phyloP scores from a whole-genome alignment of 2,113 vertebrate genomes.

The Mustelus asterias region DNA sequence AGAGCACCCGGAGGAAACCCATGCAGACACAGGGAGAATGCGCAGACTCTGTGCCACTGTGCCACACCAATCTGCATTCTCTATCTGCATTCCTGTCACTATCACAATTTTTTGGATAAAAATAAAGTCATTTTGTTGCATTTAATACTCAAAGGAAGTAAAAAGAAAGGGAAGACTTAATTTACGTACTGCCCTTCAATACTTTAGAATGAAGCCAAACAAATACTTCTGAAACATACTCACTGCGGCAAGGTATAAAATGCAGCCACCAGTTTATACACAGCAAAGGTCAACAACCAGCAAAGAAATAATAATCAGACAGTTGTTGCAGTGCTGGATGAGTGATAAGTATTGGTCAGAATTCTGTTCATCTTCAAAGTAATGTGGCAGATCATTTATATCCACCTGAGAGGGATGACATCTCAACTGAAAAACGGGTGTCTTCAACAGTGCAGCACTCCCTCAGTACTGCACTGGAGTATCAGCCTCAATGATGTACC shows the following conservation, averaged over 20 bases:
- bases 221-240: background rate
- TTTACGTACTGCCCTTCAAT: background rate
- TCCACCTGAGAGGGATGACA: background rate
- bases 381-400: background rate
- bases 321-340: background rate
- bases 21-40: no score
- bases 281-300: background rate
- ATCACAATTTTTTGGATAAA: background rate
- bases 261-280: background rate
- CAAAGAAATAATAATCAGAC: background rate
- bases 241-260: background rate
- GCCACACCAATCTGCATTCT: background rate
- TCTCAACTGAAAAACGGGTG: background rate
- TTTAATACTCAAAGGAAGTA: background rate
- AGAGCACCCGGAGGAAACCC: no score
- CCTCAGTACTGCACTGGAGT: background rate
- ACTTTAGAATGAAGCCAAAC: background rate
- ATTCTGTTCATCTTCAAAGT: background rate
- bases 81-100: background rate
- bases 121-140: background rate
- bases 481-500: background rate
- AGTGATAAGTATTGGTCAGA: background rate
- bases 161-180: background rate
- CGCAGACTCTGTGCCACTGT: no score
- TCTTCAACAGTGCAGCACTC: background rate